These are phyloP conservation scores for Cavia porcellus DNA, from an alignment of 2,113 vertebrate genomes.

Conservation along the genomic window DNA sequence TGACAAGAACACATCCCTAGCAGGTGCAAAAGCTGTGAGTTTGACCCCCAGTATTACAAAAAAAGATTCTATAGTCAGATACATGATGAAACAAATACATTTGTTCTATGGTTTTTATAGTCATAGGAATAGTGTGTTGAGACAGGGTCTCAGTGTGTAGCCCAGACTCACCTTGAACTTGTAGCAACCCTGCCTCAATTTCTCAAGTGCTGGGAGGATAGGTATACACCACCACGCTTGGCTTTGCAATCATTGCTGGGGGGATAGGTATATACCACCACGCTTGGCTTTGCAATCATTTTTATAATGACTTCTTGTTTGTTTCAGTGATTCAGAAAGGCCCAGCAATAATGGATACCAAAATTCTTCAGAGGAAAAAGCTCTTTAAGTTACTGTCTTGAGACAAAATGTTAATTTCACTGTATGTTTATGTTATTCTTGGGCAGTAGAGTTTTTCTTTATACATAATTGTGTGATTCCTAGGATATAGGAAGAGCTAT, in stretches of 20 bases:
- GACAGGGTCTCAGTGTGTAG: not conserved
- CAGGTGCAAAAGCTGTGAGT: not conserved
- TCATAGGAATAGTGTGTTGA: not conserved
- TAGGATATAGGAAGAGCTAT: not conserved
- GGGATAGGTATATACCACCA: not conserved
- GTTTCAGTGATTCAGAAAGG: not conserved
- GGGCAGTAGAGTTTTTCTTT: conserved; percentile 49
- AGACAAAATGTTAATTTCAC: conserved; percentile 42
- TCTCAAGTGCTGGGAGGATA: not conserved
- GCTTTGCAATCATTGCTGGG: not conserved
- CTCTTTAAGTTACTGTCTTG: conserved; percentile 48
- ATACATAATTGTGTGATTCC: not conserved
- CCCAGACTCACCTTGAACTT: not conserved
- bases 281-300: not conserved
- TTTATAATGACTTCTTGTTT: not conserved
- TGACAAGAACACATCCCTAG: not conserved
- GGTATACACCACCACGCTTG: not conserved
- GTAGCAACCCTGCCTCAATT: not conserved
- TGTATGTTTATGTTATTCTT: conserved; percentile 14
- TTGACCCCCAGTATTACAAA: not conserved
- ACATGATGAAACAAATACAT: not conserved
- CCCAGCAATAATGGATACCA: not conserved
- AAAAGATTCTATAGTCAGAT: not conserved
- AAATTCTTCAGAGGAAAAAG: conserved; percentile 15
- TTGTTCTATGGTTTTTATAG: not conserved